Conservation (phyloP, 2,888 invertebrate genomes). For the Pollenia angustigena region DNA sequence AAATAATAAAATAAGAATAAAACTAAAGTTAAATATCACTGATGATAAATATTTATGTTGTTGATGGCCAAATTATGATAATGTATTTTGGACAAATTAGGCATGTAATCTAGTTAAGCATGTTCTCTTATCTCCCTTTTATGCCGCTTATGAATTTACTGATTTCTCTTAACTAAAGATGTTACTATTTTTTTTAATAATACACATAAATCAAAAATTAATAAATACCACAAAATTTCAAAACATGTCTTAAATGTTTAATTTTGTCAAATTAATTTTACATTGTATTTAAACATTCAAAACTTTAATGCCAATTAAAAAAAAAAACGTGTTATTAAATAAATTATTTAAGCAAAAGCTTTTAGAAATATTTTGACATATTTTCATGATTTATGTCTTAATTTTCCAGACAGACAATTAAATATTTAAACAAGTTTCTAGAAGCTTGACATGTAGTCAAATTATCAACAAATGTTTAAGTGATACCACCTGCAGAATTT, state of each 20-base stretch:
- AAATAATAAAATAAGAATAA: too few relatives aligned
- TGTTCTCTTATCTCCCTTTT: too few relatives aligned
- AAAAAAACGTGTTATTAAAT: conserved; percentile 18
- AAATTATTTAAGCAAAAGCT: conserved; percentile 19
- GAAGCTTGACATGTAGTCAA: conserved; percentile 4
- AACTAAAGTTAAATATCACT: too few relatives aligned
- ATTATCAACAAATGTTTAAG: conserved; percentile 10
- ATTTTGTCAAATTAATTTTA: conserved; percentile 55
- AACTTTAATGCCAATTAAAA: conserved; percentile 55
- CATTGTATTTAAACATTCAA: conserved; percentile 17
- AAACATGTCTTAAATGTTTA: neutral
- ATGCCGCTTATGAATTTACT: too few relatives aligned
- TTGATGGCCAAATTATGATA: too few relatives aligned
- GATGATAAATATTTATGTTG: too few relatives aligned
- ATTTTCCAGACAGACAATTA: conserved; percentile 21
- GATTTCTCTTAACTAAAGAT: too few relatives aligned
- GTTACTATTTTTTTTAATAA: neutral
- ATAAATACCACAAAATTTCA: neutral
- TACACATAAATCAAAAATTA: neutral
- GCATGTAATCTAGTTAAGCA: too few relatives aligned
- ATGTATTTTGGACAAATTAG: too few relatives aligned
- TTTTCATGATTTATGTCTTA: conserved; percentile 59
- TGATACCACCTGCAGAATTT: too few relatives aligned
- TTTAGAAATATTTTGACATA: conserved; percentile 49
- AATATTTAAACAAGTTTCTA: conserved; percentile 47